Evolutionary conservation across 1,140 invertebrate genomes (phyloP), one percentile per base, ranked within the genome.

Genomic region (Rhizoglyphus robini): DNA sequence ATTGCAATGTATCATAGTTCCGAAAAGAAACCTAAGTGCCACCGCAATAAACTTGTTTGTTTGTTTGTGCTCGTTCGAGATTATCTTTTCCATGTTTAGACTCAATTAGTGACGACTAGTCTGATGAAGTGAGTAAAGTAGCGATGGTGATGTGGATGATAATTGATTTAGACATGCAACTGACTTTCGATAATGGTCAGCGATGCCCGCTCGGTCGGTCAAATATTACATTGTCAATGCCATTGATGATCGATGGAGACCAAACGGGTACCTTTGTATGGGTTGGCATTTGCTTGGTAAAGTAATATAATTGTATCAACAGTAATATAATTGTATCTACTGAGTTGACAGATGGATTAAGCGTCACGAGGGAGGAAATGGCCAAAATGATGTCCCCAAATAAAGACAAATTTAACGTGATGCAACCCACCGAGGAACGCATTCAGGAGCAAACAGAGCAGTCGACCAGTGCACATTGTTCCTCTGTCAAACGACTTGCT

Each of bases 341-440:
- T n/a, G n/a, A n/a, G n/a, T 32, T 54, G 51, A 25, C 51, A 54
- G 51, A 54, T 54, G 8, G 51, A 54, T 54, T 54, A 54, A 23
- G 51, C 51, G 51, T 54, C 8, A 54, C 8, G 23, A 54, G 23
- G 23, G 8, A 54, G 15, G 8, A 11, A 23, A 25, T 54, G 31
- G 20, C 23, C 23, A n/a, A n/a, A n/a, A n/a, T n/a, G n/a, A 54
- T 54, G 51, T 54, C 51, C 8, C 51, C 51, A 20, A 54, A 54
- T 54, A 23, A 54, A 54, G 51, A 54, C 51, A 54, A 54, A 54
- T 54, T 20, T 8, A 32, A n/a, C 20, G 8, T 54, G 51, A 54
- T 23, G 8, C 20, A 8, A 54, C n/a, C n/a, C 51, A 25, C 23
- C 23, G 31, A 25, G 23, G n/a, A n/a, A 32, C 23, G 8, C 51